Conservation (phyloP, 2,113 vertebrate species). For the Ciconia maguari region DNA sequence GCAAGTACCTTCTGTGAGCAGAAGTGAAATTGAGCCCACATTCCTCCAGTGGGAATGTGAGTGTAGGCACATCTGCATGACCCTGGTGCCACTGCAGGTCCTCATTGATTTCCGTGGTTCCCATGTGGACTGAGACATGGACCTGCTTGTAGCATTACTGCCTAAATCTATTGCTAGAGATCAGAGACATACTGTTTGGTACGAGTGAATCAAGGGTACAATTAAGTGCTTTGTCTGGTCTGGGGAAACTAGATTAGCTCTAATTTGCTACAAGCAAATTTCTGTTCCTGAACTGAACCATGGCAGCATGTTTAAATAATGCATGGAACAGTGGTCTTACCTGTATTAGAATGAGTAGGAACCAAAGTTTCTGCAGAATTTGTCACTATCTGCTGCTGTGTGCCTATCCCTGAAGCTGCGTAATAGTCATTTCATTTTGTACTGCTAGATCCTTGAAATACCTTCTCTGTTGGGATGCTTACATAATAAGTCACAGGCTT, state of each 20-base stretch:
- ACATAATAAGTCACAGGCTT: background rate
- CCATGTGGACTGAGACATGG: background rate
- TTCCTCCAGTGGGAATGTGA: background rate
- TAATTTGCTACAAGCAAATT: background rate
- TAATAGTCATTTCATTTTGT: background rate
- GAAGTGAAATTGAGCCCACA: background rate
- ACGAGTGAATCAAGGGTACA: background rate
- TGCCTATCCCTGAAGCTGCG: background rate
- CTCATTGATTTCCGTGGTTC: background rate
- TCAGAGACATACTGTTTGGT: background rate
- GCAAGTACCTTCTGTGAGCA: background rate
- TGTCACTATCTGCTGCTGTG: background rate
- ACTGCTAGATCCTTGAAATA: background rate
- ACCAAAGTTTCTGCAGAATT: background rate
- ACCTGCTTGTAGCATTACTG: background rate
- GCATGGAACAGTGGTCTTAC: background rate
- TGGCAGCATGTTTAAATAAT: background rate
- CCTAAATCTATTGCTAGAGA: background rate
- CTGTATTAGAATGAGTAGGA: background rate
- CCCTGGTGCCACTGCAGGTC: background rate
- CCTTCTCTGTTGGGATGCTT: background rate
- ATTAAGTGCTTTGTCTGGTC: background rate
- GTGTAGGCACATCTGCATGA: background rate
- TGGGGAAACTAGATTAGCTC: background rate
- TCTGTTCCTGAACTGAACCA: background rate